Base-by-base conservation (phyloP, 64 coral and sea anemone genomes). In the Trachythela sp. region DNA sequence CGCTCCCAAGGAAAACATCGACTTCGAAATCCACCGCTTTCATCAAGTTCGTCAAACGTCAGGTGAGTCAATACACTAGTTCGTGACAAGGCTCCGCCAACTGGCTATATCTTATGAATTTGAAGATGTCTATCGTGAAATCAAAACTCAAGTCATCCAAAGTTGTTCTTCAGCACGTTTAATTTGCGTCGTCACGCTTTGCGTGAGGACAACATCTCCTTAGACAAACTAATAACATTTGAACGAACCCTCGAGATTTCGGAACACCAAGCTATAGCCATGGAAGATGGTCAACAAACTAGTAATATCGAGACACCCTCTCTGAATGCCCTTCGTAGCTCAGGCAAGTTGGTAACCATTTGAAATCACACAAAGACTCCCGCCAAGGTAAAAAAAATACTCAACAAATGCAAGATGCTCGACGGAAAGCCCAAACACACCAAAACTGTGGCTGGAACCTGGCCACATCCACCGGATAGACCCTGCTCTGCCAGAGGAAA, bases 61-160 rank as follows among this genome's bases (percentile, higher is more conserved):
- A 11, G 54, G 77, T 11, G 77, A 91, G 83, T 27, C 48, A 9
- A 87, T 91, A 17, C 40, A 51, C 18, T 39, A 36, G 11, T 94
- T 91, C 10, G 54, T 91, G 50, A 92, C 77, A 9, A 4, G 91
- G 8, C 80, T 89, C 29, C 38, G 87, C 1, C 71, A 84, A n/a
- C 33, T 92, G 54, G 72, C 91, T 4, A 27, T 68, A 13, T 84
- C 91, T 13, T 88, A 68, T 26, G 72, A 92, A 49, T 84, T 92
- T 31, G 13, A 15, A 17, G 91, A 88, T 33, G 4, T 40, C 1
- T 67, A 88, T 40, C 70, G 48, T 0, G 86, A 88, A 40, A 92
- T 92, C 70, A 91, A 91, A 22, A 67, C 85, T 0, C 93, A 88
- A 31, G 87, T 94, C 31, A 39, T 91, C 7, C 85, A 87, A 68